Conservation (phyloP, 2,797 vertebrate genomes). For the Enteromius viviparus region DNA sequence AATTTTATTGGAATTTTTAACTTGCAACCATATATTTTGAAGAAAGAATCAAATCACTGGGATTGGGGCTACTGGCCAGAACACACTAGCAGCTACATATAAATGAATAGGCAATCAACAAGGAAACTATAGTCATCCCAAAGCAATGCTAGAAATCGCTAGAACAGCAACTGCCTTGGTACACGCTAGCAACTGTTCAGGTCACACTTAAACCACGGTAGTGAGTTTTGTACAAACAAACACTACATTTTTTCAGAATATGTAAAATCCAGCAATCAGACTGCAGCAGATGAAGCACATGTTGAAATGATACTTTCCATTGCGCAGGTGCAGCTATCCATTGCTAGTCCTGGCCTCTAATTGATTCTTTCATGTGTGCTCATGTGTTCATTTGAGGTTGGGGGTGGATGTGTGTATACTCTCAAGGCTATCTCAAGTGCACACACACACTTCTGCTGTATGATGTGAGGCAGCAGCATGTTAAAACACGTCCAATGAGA, state of each 20-base stretch:
- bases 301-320: neutral
- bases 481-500: conserved; percentile 43
- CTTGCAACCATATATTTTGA: neutral
- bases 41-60: neutral
- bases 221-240: neutral
- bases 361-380: conserved; percentile 22
- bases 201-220: neutral
- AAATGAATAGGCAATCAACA: neutral
- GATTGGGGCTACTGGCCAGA: neutral
- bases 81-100: neutral
- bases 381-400: conserved; percentile 7
- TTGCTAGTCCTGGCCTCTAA: conserved; percentile 5
- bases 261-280: neutral
- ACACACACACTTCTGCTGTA: neutral
- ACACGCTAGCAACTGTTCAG: neutral
- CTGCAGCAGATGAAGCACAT: neutral
- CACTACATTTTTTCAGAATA: neutral
- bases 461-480: neutral
- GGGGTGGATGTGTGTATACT: neutral
- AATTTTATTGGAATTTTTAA: neutral
- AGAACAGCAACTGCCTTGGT: neutral
- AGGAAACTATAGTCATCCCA: neutral
- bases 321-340: neutral
- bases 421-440: neutral
- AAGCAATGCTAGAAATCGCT: neutral